These are phyloP conservation scores for Cirrhinus mrigala DNA, from an alignment of 2,797 vertebrate genomes.

Conservation along the genomic window DNA sequence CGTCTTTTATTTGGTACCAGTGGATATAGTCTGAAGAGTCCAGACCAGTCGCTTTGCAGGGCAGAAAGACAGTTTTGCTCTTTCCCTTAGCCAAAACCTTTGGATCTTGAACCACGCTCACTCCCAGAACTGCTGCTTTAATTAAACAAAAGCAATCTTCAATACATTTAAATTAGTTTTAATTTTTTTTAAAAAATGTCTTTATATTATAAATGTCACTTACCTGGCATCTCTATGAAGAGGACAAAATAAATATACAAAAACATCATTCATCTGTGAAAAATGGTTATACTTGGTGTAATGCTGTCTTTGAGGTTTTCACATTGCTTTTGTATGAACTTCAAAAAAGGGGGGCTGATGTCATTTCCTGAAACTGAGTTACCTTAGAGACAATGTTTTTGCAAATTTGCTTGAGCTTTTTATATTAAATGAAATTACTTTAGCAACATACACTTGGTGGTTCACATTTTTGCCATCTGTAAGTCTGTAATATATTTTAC, in stretches of 20 bases:
- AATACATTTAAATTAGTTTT: background rate
- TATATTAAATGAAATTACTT: too few relatives aligned
- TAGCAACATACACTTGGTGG: too few relatives aligned
- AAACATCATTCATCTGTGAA: background rate
- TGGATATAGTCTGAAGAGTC: background rate
- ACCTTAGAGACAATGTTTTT: background rate
- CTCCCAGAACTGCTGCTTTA: constrained; percentile 32
- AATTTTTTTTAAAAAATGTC: too few relatives aligned
- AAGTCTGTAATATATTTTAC: background rate
- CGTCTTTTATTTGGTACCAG: constrained; percentile 58
- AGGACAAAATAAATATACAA: constrained; percentile 18
- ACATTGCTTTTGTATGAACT: background rate
- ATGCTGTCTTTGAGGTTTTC: background rate
- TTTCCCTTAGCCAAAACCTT: background rate
- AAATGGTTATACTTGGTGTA: background rate
- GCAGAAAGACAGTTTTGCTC: constrained; percentile 20
- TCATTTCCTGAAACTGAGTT: constrained; percentile 36
- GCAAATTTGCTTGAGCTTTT: background rate
- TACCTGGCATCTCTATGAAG: constrained; percentile 19
- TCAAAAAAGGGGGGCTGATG: constrained; percentile 8
- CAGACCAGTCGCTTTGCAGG: background rate
- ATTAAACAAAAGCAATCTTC: background rate
- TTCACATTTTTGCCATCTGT: too few relatives aligned
- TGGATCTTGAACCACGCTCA: background rate
- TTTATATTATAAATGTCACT: background rate